These are phyloP conservation scores for Chunga burmeisteri DNA, from an alignment of 2,113 vertebrate genomes.

Conservation along the genomic window DNA sequence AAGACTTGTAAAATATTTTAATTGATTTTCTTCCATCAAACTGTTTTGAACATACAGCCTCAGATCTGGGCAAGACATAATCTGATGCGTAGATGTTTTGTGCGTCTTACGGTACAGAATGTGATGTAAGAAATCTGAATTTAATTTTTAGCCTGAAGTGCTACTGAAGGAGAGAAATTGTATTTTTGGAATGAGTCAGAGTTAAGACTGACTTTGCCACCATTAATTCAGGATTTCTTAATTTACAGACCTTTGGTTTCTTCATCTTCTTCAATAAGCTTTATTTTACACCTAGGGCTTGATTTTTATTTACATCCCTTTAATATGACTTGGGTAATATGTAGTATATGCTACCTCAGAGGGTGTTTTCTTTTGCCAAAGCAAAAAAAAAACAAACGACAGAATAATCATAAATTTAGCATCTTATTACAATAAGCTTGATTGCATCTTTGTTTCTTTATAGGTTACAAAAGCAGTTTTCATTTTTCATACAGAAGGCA, in stretches of 20 bases:
- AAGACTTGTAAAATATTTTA: not conserved
- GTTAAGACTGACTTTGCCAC: not conserved
- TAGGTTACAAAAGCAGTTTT: slow-evolving; percentile 22
- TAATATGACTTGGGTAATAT: not conserved
- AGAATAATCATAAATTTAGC: slow-evolving; percentile 10
- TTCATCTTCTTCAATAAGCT: not conserved
- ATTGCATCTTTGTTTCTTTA: slow-evolving; percentile 42
- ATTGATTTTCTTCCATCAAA: slow-evolving; percentile 36
- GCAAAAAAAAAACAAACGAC: not conserved
- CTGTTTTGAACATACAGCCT: not conserved
- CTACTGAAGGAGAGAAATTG: not conserved
- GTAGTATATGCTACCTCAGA: not conserved
- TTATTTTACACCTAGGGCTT: not conserved
- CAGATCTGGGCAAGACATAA: not conserved
- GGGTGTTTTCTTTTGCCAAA: not conserved
- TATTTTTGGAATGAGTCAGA: not conserved
- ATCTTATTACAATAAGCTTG: slow-evolving; percentile 35
- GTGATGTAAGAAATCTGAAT: not conserved
- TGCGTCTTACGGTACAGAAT: not conserved
- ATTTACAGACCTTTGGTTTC: not conserved
- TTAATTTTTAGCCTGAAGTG: not conserved
- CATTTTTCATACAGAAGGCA: slow-evolving; percentile 3
- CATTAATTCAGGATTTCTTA: not conserved
- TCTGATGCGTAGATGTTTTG: not conserved
- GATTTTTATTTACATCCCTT: not conserved